Percentiles rank a stretch among this genome's conserved stretches.
phyloP scores from a whole-genome alignment of 1,140 invertebrate species.

The Drosophila neocordata region DNA sequence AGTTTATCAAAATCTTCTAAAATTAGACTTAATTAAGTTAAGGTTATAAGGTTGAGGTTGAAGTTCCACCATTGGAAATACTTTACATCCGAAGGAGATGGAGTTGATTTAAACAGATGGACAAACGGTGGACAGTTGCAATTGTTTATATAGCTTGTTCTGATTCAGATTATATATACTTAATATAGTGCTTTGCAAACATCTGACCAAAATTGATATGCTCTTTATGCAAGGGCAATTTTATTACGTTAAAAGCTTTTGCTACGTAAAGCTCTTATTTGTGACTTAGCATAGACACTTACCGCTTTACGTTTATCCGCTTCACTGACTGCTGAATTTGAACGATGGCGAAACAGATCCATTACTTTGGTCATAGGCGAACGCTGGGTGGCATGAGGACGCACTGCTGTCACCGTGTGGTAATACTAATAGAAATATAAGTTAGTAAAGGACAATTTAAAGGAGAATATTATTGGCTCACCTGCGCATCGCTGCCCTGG shows the following conservation, averaged over 20 bases:
- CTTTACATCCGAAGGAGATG: too few relatives aligned
- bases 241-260: not conserved
- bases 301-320: conserved; percentile 91
- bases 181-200: too few relatives aligned
- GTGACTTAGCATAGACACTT: conserved; percentile 82
- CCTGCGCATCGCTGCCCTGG: conserved; percentile 84
- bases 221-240: too few relatives aligned
- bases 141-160: too few relatives aligned
- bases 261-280: not conserved
- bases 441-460: not conserved
- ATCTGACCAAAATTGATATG: too few relatives aligned
- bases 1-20: too few relatives aligned
- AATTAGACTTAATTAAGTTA: too few relatives aligned
- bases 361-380: conserved; percentile 94
- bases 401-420: conserved; percentile 86
- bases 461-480: conserved; percentile 42
- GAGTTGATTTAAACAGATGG: too few relatives aligned
- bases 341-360: conserved; percentile 93
- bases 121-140: too few relatives aligned
- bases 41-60: too few relatives aligned
- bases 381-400: conserved; percentile 82
- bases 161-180: too few relatives aligned
- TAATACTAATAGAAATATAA: conserved; percentile 84
- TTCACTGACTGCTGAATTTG: conserved; percentile 87
- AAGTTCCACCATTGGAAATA: too few relatives aligned